A percentile compares a stretch with the other conserved stretches of the same genome.
These are phyloP conservation scores for Xylocampa areola DNA, from an alignment of 2,888 invertebrate genomes.

Conservation along the genomic window DNA sequence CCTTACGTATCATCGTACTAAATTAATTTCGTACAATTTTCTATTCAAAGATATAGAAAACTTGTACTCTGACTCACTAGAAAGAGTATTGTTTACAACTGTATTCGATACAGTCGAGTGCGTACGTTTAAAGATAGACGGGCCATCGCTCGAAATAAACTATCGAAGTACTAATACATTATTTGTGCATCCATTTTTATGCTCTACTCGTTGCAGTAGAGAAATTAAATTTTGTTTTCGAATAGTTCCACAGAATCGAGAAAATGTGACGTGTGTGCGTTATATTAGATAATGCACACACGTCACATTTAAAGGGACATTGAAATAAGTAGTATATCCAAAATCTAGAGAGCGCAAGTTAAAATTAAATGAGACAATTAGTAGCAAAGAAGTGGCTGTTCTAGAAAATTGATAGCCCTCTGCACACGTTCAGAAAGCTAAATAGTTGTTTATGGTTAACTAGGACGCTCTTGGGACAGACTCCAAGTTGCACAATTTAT, in stretches of 20 bases:
- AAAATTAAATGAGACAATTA: constrained; percentile 1
- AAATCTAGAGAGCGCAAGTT: not conserved
- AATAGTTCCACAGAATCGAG: not conserved
- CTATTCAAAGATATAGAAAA: constrained; percentile 5
- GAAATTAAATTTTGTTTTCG: not conserved
- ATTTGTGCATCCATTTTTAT: constrained; percentile 42
- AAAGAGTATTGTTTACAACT: constrained; percentile 42
- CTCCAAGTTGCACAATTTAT: constrained; percentile 16
- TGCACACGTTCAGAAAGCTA: constrained; percentile 15
- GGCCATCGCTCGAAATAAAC: constrained; percentile 64
- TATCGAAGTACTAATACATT: constrained; percentile 56
- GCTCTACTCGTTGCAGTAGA: constrained; percentile 17
- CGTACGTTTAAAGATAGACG: constrained; percentile 42
- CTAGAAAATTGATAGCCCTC: constrained; percentile 20
- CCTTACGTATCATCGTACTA: not conserved
- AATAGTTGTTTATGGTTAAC: constrained; percentile 17
- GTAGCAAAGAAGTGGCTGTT: constrained; percentile 3
- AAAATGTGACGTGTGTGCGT: too few species aligned
- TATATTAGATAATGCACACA: too few species aligned
- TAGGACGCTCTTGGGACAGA: constrained; percentile 8
- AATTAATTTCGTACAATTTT: not conserved
- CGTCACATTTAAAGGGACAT: too few species aligned
- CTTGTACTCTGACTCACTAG: constrained; percentile 33
- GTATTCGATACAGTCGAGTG: constrained; percentile 44
- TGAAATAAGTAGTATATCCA: too few species aligned